These are phyloP conservation scores for Metaphire vulgaris DNA, from an alignment of 1,140 invertebrate species.

Conservation along the genomic window DNA sequence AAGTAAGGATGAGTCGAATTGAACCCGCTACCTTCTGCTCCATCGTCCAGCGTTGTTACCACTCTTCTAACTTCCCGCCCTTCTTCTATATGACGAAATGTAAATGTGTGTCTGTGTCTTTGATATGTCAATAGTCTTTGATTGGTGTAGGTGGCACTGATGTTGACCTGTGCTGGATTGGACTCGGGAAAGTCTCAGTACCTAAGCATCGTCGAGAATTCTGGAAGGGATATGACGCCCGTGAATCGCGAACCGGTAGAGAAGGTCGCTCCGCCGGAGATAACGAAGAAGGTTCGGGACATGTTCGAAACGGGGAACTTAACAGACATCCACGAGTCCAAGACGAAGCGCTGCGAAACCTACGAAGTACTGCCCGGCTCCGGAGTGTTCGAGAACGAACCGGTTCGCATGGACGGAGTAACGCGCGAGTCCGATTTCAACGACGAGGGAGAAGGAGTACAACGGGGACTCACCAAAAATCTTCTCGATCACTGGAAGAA, in stretches of 20 bases:
- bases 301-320: constrained; percentile 23
- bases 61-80: no score
- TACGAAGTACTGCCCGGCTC: constrained; percentile 4
- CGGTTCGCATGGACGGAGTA: constrained; percentile 15
- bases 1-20: no score
- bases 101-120: no score
- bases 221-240: neutral
- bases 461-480: constrained; percentile 5
- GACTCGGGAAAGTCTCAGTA: neutral
- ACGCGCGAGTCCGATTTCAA: constrained; percentile 14
- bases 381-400: constrained; percentile 23
- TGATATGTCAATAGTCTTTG: no score
- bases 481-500: constrained; percentile 10
- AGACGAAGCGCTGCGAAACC: constrained; percentile 7
- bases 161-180: neutral
- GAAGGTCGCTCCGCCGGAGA: constrained; percentile 22
- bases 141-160: neutral
- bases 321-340: constrained; percentile 12
- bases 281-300: constrained; percentile 22
- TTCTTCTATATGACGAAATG: no score
- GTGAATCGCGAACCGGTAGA: constrained; percentile 7
- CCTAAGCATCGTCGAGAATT: neutral
- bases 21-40: no score
- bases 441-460: neutral
- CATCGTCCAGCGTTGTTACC: no score